These are phyloP conservation scores for Drosophila pallidifrons DNA, from an alignment of 1,140 invertebrate genomes.

Conservation along the genomic window DNA sequence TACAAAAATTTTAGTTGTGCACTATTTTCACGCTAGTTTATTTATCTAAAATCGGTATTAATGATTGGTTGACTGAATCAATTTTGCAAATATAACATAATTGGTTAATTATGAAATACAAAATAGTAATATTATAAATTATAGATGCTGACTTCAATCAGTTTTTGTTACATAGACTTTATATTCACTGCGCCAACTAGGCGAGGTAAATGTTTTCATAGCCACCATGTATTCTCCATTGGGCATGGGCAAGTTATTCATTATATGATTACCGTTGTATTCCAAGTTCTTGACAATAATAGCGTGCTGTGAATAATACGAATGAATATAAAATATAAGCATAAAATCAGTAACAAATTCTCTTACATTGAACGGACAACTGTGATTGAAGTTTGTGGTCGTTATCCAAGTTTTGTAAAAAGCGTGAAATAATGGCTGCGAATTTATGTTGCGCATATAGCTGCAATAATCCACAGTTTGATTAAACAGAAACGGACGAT, in stretches of 20 bases:
- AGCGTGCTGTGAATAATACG: constrained; percentile 21
- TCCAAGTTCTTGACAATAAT: constrained; percentile 20
- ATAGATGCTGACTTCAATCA: constrained; percentile 2
- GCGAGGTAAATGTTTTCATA: constrained; percentile 14
- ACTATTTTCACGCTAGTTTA: too few relatives aligned
- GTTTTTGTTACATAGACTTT: constrained; percentile 31
- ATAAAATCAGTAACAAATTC: background rate
- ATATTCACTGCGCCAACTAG: constrained; percentile 32
- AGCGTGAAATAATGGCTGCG: constrained; percentile 48
- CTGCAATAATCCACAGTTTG: constrained; percentile 56
- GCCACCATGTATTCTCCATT: constrained; percentile 45
- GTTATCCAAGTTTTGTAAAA: constrained; percentile 33
- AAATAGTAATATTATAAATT: background rate
- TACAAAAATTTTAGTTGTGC: too few relatives aligned
- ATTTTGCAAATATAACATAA: background rate
- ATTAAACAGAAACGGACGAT: constrained; percentile 47
- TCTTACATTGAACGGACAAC: constrained; percentile 54
- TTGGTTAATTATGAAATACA: background rate
- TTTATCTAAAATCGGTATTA: too few relatives aligned
- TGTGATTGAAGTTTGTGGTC: constrained; percentile 56
- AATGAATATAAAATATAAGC: background rate
- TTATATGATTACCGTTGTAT: constrained; percentile 7
- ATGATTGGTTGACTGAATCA: too few relatives aligned
- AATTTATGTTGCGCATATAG: constrained; percentile 48
- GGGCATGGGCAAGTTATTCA: constrained; percentile 31